phyloP scores from a whole-genome alignment of 2,888 invertebrate species.

The Sericinus montela region DNA sequence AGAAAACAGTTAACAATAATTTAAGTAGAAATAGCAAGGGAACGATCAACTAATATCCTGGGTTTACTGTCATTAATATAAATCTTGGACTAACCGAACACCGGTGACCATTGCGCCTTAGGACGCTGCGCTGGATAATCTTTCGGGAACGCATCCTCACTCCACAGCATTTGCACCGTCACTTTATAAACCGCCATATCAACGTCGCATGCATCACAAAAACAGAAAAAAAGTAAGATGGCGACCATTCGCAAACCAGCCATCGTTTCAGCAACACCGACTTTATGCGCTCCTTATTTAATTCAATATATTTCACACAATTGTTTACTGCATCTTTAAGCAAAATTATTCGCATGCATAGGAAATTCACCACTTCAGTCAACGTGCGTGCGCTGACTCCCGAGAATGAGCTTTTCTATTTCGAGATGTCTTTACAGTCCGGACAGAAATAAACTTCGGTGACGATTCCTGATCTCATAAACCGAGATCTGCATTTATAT shows the following conservation, averaged over 20 bases:
- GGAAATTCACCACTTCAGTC: constrained; percentile 18
- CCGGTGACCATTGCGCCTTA: constrained; percentile 94
- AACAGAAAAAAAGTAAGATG: constrained; percentile 48
- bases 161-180: constrained; percentile 92
- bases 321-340: neutral
- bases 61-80: neutral
- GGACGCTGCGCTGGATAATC: constrained; percentile 95
- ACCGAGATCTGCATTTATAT: constrained; percentile 41
- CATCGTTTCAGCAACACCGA: constrained; percentile 13
- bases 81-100: constrained; percentile 85
- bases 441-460: constrained; percentile 69
- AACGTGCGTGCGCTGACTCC: constrained; percentile 54
- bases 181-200: constrained; percentile 93
- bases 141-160: constrained; percentile 91
- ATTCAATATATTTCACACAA: neutral
- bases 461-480: constrained; percentile 45
- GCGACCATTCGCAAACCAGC: constrained; percentile 45
- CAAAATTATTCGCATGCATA: neutral
- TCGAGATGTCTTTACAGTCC: constrained; percentile 53
- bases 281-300: neutral
- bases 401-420: constrained; percentile 74
- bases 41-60: too few relatives aligned
- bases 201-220: constrained; percentile 79
- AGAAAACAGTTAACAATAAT: too few relatives aligned
- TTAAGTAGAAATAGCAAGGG: too few relatives aligned